These are phyloP conservation scores for Orientallactaga bullata DNA, from an alignment of 2,113 vertebrate genomes.

Conservation along the genomic window DNA sequence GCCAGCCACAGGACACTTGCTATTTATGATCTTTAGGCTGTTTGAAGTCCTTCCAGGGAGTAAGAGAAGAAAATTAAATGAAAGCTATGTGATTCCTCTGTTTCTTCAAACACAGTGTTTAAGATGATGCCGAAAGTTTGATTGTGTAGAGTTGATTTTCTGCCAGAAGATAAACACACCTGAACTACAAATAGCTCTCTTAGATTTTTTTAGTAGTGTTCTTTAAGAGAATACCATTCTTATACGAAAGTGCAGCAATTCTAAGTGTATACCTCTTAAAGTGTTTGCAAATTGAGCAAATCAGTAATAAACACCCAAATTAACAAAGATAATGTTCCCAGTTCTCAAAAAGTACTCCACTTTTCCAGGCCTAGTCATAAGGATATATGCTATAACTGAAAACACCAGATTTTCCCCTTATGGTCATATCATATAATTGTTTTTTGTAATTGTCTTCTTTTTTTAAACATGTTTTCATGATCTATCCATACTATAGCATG, in stretches of 20 bases:
- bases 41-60: conserved; percentile 62
- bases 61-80: conserved; percentile 55
- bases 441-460: background rate
- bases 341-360: background rate
- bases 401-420: background rate
- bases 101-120: conserved; percentile 61
- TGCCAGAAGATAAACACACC: conserved; percentile 11
- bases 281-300: conserved; percentile 40
- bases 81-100: conserved; percentile 23
- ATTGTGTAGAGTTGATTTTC: conserved; percentile 56
- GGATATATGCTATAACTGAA: background rate
- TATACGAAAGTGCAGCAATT: conserved; percentile 4
- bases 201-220: background rate
- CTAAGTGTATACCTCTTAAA: background rate
- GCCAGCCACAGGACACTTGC: conserved; percentile 23
- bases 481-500: background rate
- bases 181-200: conserved; percentile 62
- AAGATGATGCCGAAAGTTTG: conserved; percentile 65
- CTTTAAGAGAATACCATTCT: conserved; percentile 15
- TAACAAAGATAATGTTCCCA: background rate
- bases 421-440: background rate
- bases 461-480: background rate
- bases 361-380: background rate
- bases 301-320: background rate
- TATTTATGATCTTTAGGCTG: conserved; percentile 64